phyloP scores from a whole-genome alignment of 2,888 invertebrate genomes.

The Teleogryllus oceanicus region DNA sequence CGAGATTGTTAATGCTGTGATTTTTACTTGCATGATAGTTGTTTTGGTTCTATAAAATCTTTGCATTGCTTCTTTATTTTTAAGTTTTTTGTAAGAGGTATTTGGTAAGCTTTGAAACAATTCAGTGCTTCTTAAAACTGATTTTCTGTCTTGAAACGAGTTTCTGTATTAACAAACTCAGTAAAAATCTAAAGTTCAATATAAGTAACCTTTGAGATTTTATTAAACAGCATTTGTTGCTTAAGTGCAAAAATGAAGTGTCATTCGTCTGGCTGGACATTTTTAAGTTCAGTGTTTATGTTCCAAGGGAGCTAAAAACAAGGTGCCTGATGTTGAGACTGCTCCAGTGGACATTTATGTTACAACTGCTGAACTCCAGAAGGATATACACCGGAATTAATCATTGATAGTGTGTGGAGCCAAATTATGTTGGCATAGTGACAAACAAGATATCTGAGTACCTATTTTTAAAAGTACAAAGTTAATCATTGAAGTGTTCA shows the following conservation, averaged over 20 bases:
- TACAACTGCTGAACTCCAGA: background rate
- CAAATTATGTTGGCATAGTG: background rate
- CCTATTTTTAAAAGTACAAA: background rate
- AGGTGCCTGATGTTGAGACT: conserved; percentile 1
- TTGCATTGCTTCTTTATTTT: no score
- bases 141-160: no score
- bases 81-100: no score
- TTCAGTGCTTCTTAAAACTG: no score
- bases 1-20: no score
- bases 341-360: background rate
- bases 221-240: conserved; percentile 1
- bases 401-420: background rate
- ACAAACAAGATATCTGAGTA: background rate
- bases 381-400: background rate
- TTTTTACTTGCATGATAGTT: no score
- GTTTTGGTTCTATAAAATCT: no score
- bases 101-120: no score
- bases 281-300: conserved; percentile 9
- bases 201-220: background rate
- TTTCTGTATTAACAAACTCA: no score
- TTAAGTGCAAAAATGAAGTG: background rate
- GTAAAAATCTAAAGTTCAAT: no score
- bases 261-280: conserved; percentile 5
- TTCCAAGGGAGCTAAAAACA: conserved; percentile 1
- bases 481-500: background rate